These are phyloP conservation scores for Meliscaeva auricollis DNA, from an alignment of 2,888 invertebrate genomes.

Conservation along the genomic window DNA sequence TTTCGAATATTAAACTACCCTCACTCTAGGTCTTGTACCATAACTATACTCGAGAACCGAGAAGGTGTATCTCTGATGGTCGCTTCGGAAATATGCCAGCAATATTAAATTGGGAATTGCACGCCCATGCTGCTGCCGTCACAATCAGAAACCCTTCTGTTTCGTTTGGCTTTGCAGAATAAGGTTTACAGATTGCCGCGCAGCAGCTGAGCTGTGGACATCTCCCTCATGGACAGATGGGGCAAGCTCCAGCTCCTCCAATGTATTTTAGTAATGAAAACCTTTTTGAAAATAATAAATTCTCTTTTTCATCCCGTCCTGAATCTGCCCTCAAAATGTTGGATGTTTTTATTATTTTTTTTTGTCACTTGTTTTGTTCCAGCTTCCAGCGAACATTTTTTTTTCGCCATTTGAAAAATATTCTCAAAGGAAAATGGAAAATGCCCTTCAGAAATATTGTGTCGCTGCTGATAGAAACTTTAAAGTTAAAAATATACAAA, in stretches of 20 bases:
- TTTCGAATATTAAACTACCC: slow-evolving; percentile 11
- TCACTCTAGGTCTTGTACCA: slow-evolving; percentile 59
- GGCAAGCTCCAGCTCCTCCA: slow-evolving; percentile 54
- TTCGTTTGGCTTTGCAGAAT: slow-evolving; percentile 32
- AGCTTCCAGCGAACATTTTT: slow-evolving; percentile 44
- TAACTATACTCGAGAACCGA: slow-evolving; percentile 33
- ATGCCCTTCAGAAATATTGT: slow-evolving; percentile 67
- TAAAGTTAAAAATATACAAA: slow-evolving; percentile 56
- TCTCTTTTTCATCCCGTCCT: slow-evolving; percentile 37
- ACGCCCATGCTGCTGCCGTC: slow-evolving; percentile 73
- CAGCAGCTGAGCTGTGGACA: slow-evolving; percentile 71
- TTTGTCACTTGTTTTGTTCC: slow-evolving; percentile 16
- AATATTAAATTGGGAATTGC: slow-evolving; percentile 75
- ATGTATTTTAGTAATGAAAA: slow-evolving; percentile 72
- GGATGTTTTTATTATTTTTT: slow-evolving; percentile 14
- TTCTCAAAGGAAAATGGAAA: slow-evolving; percentile 44
- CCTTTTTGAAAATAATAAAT: slow-evolving; percentile 74
- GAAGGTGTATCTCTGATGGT: slow-evolving; percentile 67
- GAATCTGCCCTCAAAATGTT: slow-evolving; percentile 10
- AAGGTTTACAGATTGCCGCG: slow-evolving; percentile 67
- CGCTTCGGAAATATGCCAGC: slow-evolving; percentile 61
- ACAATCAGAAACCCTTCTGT: slow-evolving; percentile 55
- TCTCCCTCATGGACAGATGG: slow-evolving; percentile 68
- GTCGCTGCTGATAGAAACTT: slow-evolving; percentile 54
- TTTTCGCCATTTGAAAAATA: slow-evolving; percentile 54